Conservation (phyloP, 2,888 invertebrate genomes). For the Agapostemon virescens region DNA sequence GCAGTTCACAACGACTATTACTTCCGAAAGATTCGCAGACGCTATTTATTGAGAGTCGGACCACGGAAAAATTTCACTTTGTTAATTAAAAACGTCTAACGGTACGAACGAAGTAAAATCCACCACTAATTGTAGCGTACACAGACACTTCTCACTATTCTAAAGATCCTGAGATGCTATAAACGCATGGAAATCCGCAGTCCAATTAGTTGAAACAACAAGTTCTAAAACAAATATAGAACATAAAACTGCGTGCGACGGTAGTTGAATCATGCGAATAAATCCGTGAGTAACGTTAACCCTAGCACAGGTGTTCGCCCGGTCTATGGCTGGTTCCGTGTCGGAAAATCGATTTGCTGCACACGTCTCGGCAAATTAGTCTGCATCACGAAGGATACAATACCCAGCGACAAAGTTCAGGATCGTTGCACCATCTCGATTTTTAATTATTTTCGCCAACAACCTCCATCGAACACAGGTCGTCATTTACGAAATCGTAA, state of each 20-base stretch:
- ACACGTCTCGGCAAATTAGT: neutral
- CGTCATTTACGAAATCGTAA: too few relatives aligned
- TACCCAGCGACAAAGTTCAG: neutral
- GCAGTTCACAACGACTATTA: neutral
- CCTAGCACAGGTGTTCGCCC: neutral
- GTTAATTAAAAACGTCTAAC: neutral
- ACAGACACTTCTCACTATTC: neutral
- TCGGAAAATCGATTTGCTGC: neutral
- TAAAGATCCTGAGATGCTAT: neutral
- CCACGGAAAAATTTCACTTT: conserved; percentile 1
- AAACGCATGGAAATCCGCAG: neutral
- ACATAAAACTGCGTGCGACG: neutral
- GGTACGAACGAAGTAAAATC: neutral
- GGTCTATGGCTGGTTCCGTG: neutral
- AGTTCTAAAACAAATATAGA: neutral
- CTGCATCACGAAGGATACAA: neutral
- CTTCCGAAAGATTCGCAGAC: neutral
- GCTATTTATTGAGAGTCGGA: neutral
- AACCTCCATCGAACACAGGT: too few relatives aligned
- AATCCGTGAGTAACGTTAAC: neutral
- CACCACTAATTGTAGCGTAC: neutral
- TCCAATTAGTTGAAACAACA: neutral
- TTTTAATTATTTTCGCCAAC: too few relatives aligned
- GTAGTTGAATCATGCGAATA: neutral
- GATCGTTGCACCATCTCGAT: too few relatives aligned